These are phyloP conservation scores for Torymus auratus DNA, from an alignment of 2,888 invertebrate genomes.

Conservation along the genomic window DNA sequence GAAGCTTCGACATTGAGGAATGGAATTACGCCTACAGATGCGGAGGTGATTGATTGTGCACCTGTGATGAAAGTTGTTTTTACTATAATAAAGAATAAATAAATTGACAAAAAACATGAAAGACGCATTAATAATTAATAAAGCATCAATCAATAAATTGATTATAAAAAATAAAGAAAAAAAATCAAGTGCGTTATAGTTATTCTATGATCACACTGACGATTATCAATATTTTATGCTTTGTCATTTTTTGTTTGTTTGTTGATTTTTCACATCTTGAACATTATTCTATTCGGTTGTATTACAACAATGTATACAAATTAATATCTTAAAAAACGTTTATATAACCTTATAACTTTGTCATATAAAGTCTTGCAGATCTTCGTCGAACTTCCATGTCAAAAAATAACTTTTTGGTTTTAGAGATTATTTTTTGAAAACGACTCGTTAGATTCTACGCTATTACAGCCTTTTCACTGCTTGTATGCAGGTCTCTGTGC, in stretches of 20 bases:
- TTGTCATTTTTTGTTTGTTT: neutral
- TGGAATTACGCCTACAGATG: slow-evolving; percentile 50
- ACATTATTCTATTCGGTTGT: neutral
- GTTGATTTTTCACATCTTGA: neutral
- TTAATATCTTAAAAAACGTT: slow-evolving; percentile 6
- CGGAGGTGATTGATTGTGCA: slow-evolving; percentile 66
- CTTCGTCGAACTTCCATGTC: slow-evolving; percentile 22
- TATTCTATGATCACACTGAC: slow-evolving; percentile 36
- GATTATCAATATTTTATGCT: slow-evolving; percentile 4
- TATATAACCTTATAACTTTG: slow-evolving; percentile 4
- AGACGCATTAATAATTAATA: slow-evolving; percentile 37
- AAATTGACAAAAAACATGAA: slow-evolving; percentile 41
- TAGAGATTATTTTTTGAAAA: neutral
- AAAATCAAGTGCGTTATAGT: slow-evolving; percentile 41
- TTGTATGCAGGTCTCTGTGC: slow-evolving; percentile 27
- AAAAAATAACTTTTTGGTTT: slow-evolving; percentile 32
- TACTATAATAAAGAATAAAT: slow-evolving; percentile 61
- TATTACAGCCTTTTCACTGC: slow-evolving; percentile 38
- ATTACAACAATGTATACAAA: neutral
- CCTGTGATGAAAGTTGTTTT: slow-evolving; percentile 69
- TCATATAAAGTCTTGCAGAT: slow-evolving; percentile 24
- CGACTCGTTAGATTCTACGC: slow-evolving; percentile 25
- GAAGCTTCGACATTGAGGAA: slow-evolving; percentile 26
- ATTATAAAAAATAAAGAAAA: slow-evolving; percentile 37
- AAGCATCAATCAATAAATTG: slow-evolving; percentile 46